A percentile compares a stretch with the other conserved stretches of the same genome.
Evolutionary conservation across 2,113 vertebrate genomes (phyloP).

Genomic region (Mungos mungo): DNA sequence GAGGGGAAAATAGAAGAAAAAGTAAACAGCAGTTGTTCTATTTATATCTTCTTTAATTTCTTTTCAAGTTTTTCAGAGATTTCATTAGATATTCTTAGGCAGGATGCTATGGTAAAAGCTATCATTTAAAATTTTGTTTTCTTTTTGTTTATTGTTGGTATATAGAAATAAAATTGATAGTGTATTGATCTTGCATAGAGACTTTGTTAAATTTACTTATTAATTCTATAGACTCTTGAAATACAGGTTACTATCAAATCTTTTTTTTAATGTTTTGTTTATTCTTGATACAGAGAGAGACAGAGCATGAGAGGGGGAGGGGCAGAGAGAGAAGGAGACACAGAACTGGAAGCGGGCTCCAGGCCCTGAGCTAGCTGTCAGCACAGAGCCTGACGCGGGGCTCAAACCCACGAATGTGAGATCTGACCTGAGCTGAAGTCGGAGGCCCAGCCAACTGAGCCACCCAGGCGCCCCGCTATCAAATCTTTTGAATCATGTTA

Average conservation of each 20-base stretch:
- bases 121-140: not conserved
- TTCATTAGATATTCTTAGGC: not conserved
- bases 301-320: too few species aligned
- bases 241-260: not conserved
- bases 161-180: not conserved
- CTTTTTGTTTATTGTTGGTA: not conserved
- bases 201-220: not conserved
- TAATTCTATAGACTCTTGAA: not conserved
- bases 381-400: too few species aligned
- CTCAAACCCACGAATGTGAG: too few species aligned
- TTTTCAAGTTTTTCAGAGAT: not conserved
- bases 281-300: too few species aligned
- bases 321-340: too few species aligned
- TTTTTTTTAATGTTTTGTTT: too few species aligned
- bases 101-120: not conserved
- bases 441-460: too few species aligned
- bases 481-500: not conserved
- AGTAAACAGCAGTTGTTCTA: not conserved
- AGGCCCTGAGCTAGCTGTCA: too few species aligned
- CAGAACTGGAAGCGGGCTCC: too few species aligned
- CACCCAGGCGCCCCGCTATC: too few species aligned
- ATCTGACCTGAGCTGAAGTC: too few species aligned
- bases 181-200: not conserved
- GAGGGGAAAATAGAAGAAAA: not conserved
- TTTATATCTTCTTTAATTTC: not conserved